phyloP scores from a whole-genome alignment of 2,797 vertebrate species.

The Sciurus vulgaris region DNA sequence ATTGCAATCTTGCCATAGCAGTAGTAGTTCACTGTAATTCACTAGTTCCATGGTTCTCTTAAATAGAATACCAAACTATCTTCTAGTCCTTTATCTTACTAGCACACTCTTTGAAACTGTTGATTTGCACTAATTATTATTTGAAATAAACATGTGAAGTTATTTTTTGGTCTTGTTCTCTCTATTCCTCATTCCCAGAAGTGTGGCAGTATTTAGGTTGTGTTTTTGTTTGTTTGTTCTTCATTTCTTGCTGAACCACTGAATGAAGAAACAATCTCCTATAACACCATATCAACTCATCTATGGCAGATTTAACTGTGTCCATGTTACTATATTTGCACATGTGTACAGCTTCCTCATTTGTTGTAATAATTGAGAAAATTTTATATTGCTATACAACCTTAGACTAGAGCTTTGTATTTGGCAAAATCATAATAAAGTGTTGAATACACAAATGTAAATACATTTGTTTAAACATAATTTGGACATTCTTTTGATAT shows the following conservation, averaged over 20 bases:
- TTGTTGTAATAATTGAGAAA: background rate
- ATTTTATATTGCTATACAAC: background rate
- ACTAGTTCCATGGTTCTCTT: background rate
- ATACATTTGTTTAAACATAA: slow-evolving; percentile 18
- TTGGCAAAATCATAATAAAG: background rate
- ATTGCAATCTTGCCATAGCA: too few relatives aligned
- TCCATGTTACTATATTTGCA: background rate
- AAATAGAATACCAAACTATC: background rate
- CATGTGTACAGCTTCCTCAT: background rate
- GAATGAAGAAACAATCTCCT: background rate
- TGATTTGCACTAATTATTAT: background rate
- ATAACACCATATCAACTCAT: background rate
- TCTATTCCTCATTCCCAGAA: background rate
- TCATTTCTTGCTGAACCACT: background rate
- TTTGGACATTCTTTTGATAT: background rate
- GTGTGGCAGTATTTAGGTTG: background rate
- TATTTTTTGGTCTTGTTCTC: background rate
- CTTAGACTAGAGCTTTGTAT: background rate
- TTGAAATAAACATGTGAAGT: background rate
- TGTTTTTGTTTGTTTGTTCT: background rate
- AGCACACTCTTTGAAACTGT: background rate
- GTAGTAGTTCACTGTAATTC: background rate
- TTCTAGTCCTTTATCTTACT: background rate
- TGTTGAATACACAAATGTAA: background rate
- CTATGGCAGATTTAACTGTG: background rate